These are phyloP conservation scores for Drosophila ustulata DNA, from an alignment of 2,888 invertebrate species.

Conservation along the genomic window DNA sequence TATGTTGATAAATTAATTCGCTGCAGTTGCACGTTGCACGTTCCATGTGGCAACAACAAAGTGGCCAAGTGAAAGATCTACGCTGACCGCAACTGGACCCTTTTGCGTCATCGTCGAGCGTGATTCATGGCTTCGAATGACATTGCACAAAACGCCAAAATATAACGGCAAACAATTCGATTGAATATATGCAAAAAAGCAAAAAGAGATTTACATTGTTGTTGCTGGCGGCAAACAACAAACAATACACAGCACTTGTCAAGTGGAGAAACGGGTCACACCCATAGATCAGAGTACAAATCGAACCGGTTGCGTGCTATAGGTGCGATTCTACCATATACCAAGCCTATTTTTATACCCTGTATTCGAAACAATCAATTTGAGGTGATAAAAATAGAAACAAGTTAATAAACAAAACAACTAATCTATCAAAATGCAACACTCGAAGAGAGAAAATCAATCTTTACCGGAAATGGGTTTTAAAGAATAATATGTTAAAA, in stretches of 20 bases:
- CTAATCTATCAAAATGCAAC: background rate
- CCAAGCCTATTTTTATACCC: conserved; percentile 5
- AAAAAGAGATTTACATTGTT: conserved; percentile 18
- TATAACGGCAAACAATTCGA: conserved; percentile 41
- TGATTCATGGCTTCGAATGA: conserved; percentile 48
- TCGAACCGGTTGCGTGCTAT: conserved; percentile 29
- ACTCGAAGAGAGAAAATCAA: background rate
- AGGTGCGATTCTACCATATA: conserved; percentile 9
- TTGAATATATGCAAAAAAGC: conserved; percentile 15
- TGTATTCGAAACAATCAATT: background rate
- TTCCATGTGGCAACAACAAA: conserved; percentile 13
- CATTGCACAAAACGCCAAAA: conserved; percentile 29
- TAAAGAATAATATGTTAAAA: too few relatives aligned
- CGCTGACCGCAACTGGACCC: conserved; percentile 12
- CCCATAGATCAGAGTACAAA: conserved; percentile 21
- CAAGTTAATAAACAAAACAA: background rate
- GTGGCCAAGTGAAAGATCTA: conserved; percentile 6
- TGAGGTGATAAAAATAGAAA: background rate
- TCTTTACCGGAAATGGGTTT: too few relatives aligned
- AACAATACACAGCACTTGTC: conserved; percentile 34
- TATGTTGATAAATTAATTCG: conserved; percentile 76
- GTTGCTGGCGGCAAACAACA: conserved; percentile 40
- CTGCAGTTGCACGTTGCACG: conserved; percentile 48
- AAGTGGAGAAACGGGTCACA: conserved; percentile 23
- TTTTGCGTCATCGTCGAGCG: conserved; percentile 2